A percentile compares a stretch with the other conserved stretches of the same genome.
Evolutionary conservation across 2,113 vertebrate genomes (phyloP).

Genomic region (Mola mola): DNA sequence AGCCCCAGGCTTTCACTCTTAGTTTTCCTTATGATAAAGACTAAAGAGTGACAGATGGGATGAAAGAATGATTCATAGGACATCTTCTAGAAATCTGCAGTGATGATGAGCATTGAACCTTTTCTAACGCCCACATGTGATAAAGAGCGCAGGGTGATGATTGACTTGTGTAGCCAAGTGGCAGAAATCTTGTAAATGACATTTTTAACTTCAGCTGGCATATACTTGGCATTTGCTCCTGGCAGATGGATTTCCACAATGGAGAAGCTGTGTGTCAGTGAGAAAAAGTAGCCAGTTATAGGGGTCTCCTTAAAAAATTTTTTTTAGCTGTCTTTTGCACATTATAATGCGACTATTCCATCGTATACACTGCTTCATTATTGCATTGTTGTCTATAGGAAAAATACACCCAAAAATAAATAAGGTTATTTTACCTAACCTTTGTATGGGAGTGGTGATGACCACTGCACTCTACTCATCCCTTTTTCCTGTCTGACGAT

Average conservation of each 20-base stretch:
- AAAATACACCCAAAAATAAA: no score
- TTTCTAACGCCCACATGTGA: slow-evolving; percentile 33
- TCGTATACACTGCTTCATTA: background rate
- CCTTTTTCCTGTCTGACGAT: no score
- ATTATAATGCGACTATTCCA: background rate
- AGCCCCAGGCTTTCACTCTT: slow-evolving; percentile 32
- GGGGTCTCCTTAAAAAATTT: background rate
- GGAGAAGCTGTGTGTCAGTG: background rate
- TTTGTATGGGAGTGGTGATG: no score
- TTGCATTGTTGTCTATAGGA: no score
- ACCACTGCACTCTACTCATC: background rate
- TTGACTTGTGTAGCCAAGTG: slow-evolving; percentile 8
- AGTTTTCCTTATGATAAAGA: slow-evolving; percentile 32
- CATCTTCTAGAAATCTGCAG: slow-evolving; percentile 31
- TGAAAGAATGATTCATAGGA: slow-evolving; percentile 35
- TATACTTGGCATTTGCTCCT: slow-evolving; percentile 11
- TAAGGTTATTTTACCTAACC: no score
- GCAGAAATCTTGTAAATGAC: slow-evolving; percentile 20
- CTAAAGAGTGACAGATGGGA: slow-evolving; percentile 39
- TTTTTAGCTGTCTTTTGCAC: background rate
- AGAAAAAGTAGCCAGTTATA: background rate
- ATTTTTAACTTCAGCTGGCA: slow-evolving; percentile 31
- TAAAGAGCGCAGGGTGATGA: slow-evolving; percentile 17
- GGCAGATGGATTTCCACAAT: slow-evolving; percentile 38
- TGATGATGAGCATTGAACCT: slow-evolving; percentile 22